Conservation (phyloP, 2,113 vertebrate genomes). For the Microcebus murinus region DNA sequence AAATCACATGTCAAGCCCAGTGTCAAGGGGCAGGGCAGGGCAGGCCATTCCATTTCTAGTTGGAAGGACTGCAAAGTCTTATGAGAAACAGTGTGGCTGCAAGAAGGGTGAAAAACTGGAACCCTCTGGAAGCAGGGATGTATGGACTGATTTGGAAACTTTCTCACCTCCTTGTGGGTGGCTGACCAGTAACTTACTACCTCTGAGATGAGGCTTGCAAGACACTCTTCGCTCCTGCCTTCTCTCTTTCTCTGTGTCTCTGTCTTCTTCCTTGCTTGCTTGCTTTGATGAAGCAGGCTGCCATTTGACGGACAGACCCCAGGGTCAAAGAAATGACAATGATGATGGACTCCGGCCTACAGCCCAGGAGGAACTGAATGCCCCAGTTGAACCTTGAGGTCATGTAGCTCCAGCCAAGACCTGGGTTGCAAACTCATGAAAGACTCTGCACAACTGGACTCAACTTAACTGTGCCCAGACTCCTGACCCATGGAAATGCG, state of each 20-base stretch:
- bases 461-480: neutral
- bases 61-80: neutral
- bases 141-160: neutral
- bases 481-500: neutral
- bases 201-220: neutral
- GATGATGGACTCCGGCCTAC: neutral
- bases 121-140: neutral
- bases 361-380: too few species aligned
- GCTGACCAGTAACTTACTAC: neutral
- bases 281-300: neutral
- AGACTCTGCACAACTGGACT: neutral
- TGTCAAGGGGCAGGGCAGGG: neutral
- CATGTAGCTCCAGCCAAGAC: neutral
- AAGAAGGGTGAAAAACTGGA: neutral
- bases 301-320: neutral
- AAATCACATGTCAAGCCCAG: neutral
- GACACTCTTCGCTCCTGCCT: neutral
- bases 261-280: neutral
- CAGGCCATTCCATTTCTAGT: neutral
- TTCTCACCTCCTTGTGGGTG: neutral
- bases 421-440: neutral
- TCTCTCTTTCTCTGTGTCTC: too few species aligned
- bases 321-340: too few species aligned
- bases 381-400: neutral
- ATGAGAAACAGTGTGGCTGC: accelerated